Base-by-base conservation (phyloP, 2,888 invertebrate genomes). In the Linyphia triangularis region DNA sequence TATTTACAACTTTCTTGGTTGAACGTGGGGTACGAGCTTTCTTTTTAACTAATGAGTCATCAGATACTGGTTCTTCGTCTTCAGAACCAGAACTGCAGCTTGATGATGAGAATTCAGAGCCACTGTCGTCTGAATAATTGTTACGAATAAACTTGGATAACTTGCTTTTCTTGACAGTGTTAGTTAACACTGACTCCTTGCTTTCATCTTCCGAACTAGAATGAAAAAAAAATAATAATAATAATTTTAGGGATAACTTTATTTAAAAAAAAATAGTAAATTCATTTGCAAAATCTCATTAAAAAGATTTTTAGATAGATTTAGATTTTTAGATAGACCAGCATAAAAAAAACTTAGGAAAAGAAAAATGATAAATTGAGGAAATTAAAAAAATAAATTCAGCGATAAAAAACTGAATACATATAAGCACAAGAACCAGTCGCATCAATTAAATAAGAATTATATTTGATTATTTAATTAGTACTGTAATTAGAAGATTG, bases 81-180 rank as follows among this genome's bases (percentile, higher is more conserved):
- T 85, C 85, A 19, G 65, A 51, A 19, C 26, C 26, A 26, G 61
- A 72, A 22, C 33, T 67, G n/a, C 19, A 30, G 0, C 51, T 51
- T 22, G n/a, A 9, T 3, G 16, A 10, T 28, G 70, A 28, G 33
- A 24, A 61, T 28, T 26, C 61, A 28, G n/a, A 57, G 0, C 24
- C 61, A 51, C 51, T 77, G 9, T 72, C 78, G 63, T 63, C 78
- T 30, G 78, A 78, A 51, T 28, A 85, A 57, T 40, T 59, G 9
- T 33, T 28, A 10, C 28, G n/a, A 13, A 84, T 63, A 22, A 65
- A 57, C 5, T 63, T 72, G 16, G 43, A 40, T 13, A 43, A 22
- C 22, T 63, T 61, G 30, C 26, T 22, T 19, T 75, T 75, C 33
- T 57, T 75, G 7, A 16, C 37, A 26, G 7, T 28, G 13, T 16